A percentile compares a stretch with the other conserved stretches of the same genome.
Conservation (phyloP, 2,888 invertebrate species). For the Biston stratarius region DNA sequence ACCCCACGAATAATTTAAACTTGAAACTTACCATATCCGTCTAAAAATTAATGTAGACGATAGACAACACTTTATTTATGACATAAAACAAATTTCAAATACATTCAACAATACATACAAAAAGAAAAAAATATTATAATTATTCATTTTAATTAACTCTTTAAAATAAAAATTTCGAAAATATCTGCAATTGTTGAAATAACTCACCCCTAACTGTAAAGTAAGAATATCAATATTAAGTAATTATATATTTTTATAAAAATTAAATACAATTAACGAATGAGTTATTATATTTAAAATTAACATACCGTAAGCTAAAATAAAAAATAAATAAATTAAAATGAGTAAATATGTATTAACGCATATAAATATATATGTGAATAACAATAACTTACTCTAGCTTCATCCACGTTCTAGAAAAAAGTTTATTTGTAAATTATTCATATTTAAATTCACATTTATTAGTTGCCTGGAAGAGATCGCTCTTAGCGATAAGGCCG, state of each 20-base stretch:
- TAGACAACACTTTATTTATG: no score
- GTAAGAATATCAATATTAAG: not conserved
- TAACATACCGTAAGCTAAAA: conserved; percentile 1
- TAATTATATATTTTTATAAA: no score
- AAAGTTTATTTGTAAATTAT: not conserved
- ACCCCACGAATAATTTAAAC: no score
- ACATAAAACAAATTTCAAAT: no score
- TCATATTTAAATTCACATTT: not conserved
- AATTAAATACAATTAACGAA: not conserved
- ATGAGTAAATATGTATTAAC: not conserved
- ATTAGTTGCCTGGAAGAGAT: no score
- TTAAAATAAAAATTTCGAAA: not conserved
- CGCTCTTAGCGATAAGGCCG: no score
- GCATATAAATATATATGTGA: not conserved
- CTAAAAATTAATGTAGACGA: not conserved
- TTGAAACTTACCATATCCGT: conserved; percentile 5
- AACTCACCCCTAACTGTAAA: not conserved
- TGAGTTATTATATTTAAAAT: not conserved
- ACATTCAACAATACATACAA: no score
- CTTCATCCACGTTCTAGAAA: not conserved
- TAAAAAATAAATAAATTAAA: not conserved
- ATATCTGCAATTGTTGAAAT: no score
- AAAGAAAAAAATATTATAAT: no score
- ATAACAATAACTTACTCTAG: not conserved
- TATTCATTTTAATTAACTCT: no score